These are phyloP conservation scores for Calephelis virginiensis DNA, from an alignment of 1,140 invertebrate genomes.

Conservation along the genomic window DNA sequence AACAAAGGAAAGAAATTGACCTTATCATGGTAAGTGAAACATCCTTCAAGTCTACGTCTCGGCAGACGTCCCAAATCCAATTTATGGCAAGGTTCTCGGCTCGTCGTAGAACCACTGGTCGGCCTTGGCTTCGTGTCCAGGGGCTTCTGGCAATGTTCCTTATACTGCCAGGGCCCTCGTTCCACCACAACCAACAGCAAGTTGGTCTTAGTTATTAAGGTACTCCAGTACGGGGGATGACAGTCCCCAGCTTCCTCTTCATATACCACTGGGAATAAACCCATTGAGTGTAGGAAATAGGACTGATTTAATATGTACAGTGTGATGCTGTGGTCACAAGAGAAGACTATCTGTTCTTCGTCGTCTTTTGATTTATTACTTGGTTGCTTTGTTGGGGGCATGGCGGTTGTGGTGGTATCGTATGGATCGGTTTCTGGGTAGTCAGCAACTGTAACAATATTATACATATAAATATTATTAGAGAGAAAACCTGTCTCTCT, in stretches of 20 bases:
- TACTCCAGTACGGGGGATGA: conserved; percentile 80
- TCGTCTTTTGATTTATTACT: conserved; percentile 52
- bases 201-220: conserved; percentile 85
- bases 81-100: conserved; percentile 84
- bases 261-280: conserved; percentile 52
- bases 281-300: conserved; percentile 74
- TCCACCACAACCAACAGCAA: conserved; percentile 88
- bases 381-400: conserved; percentile 46
- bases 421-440: conserved; percentile 27
- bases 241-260: conserved; percentile 47
- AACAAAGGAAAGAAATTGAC: conserved; percentile 47
- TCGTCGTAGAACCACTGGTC: conserved; percentile 66
- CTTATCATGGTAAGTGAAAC: conserved; percentile 85
- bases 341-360: conserved; percentile 72
- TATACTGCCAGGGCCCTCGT: conserved; percentile 40
- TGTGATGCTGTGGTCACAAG: conserved; percentile 83
- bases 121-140: conserved; percentile 61
- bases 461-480: too few species aligned
- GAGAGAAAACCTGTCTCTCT: too few species aligned
- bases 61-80: conserved; percentile 83
- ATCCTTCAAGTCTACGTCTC: conserved; percentile 83
- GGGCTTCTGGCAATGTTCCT: conserved; percentile 58
- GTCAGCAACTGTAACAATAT: conserved; percentile 26
- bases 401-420: conserved; percentile 41
- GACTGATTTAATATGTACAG: conserved; percentile 84